A percentile compares a stretch with the other conserved stretches of the same genome.
phyloP scores from a whole-genome alignment of 2,113 vertebrate species.

The Anhinga rufa region DNA sequence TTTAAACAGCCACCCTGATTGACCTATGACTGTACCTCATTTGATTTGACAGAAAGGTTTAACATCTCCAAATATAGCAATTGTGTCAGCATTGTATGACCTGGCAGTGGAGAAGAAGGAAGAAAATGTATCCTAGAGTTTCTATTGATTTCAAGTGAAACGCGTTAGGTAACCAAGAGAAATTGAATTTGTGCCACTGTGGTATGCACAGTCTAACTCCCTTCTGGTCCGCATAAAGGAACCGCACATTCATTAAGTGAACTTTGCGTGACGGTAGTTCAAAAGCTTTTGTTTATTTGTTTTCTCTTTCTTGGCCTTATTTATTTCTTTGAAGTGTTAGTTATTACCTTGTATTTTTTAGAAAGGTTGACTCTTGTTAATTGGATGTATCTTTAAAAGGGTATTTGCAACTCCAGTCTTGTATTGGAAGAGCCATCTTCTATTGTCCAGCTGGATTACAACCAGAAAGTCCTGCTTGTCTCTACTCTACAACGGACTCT shows the following conservation, averaged over 20 bases:
- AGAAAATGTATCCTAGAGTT: neutral
- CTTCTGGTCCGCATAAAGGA: neutral
- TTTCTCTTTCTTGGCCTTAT: neutral
- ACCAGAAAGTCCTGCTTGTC: slow-evolving; percentile 89
- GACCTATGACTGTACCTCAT: neutral
- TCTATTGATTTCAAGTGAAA: neutral
- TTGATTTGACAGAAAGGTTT: neutral
- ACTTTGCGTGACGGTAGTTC: neutral
- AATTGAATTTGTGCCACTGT: neutral
- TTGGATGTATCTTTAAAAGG: slow-evolving; percentile 67
- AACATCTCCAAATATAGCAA: neutral
- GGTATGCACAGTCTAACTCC: neutral
- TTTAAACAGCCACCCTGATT: neutral
- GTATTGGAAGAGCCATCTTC: slow-evolving; percentile 87
- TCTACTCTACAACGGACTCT: slow-evolving; percentile 87
- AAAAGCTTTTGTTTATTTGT: neutral
- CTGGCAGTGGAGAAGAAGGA: neutral
- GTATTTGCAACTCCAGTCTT: slow-evolving; percentile 83
- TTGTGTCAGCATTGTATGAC: neutral
- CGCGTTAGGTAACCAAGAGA: neutral
- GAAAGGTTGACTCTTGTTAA: neutral
- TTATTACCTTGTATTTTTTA: neutral
- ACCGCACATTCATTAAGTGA: neutral
- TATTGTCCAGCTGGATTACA: slow-evolving; percentile 94
- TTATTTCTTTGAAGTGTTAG: neutral